Evolutionary conservation across 1,140 invertebrate species (phyloP), one percentile per base, ranked within the genome.

Genomic region (Phenacoccus solenopsis): DNA sequence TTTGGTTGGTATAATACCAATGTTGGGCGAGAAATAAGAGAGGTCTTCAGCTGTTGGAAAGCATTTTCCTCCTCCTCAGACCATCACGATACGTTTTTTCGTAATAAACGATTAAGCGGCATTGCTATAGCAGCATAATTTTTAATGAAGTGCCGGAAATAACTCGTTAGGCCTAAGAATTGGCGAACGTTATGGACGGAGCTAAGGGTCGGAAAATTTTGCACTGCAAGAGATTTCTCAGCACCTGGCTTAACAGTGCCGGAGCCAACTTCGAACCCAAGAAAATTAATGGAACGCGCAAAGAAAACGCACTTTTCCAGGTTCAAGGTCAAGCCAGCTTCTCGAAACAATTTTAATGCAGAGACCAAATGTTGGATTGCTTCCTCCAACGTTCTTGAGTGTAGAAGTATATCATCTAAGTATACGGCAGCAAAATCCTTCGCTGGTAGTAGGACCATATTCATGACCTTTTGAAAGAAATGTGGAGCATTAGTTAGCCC

Each of bases 381-480:
- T 13, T 64, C 10, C 10, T 70, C 16, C 25, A 35, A 2, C 21
- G 28, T n/a, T 1, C n/a, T 38, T 25, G 59, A 30, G 30, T 22
- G 61, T 35, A 70, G 9, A 3, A 49, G 57, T 5, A 70, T 67
- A 27, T 70, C 32, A 9, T 70, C 30, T 28, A 70, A 7, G 28
- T 70, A 70, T 0, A 70, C 70, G 0, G 69, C 72, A 24, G 70
- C 72, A 67, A 73, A 74, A 21, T 68, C 7, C n/a, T 27, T 25
- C 4, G 12, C 56, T n/a, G 30, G 13, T 32, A 12, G 13, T 25
- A 69, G 64, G 28, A 70, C 22, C 7, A 13, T 9, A 57, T 81
- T 76, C 61, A 81, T 79, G 13, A 76, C 71, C 20, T 77, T 56
- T 72, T 80, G 77, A 72, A 83, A 83, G n/a, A 78, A 76, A 13